Conservation (phyloP, 2,888 invertebrate species). For the Drosophila colorata region DNA sequence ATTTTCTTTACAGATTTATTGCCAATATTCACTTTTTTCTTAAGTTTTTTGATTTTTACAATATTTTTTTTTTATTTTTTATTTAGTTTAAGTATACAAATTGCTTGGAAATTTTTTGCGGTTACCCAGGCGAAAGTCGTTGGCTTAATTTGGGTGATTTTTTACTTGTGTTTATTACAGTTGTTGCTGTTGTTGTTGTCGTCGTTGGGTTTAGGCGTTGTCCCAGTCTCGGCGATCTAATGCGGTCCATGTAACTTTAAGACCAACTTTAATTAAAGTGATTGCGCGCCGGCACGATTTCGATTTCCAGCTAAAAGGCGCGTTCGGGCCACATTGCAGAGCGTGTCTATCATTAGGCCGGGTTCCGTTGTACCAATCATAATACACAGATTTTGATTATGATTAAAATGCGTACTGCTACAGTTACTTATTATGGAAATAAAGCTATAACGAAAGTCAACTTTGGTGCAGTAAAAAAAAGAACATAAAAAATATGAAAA, state of each 20-base stretch:
- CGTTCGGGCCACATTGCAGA: constrained; percentile 39
- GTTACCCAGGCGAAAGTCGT: constrained; percentile 66
- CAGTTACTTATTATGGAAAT: background rate
- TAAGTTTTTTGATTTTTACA: constrained; percentile 11
- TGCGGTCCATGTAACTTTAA: constrained; percentile 49
- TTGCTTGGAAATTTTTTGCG: constrained; percentile 64
- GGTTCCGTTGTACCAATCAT: constrained; percentile 22
- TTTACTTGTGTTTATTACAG: constrained; percentile 12
- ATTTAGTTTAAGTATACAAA: constrained; percentile 67
- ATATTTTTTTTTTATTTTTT: constrained; percentile 28
- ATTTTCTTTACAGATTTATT: constrained; percentile 64
- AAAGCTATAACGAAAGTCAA: background rate
- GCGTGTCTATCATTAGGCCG: constrained; percentile 53
- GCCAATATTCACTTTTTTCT: constrained; percentile 66
- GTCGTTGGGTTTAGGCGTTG: constrained; percentile 59
- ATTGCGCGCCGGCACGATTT: constrained; percentile 71
- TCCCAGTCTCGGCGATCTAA: constrained; percentile 54
- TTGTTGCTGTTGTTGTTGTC: constrained; percentile 20
- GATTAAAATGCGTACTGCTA: constrained; percentile 20
- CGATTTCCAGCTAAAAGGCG: constrained; percentile 57
- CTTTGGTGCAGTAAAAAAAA: background rate
- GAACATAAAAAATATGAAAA: background rate
- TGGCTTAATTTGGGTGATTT: constrained; percentile 56
- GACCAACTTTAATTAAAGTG: constrained; percentile 72
- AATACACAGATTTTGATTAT: constrained; percentile 26